These are phyloP conservation scores for Drosophila varians DNA, from an alignment of 1,140 invertebrate species.

Conservation along the genomic window DNA sequence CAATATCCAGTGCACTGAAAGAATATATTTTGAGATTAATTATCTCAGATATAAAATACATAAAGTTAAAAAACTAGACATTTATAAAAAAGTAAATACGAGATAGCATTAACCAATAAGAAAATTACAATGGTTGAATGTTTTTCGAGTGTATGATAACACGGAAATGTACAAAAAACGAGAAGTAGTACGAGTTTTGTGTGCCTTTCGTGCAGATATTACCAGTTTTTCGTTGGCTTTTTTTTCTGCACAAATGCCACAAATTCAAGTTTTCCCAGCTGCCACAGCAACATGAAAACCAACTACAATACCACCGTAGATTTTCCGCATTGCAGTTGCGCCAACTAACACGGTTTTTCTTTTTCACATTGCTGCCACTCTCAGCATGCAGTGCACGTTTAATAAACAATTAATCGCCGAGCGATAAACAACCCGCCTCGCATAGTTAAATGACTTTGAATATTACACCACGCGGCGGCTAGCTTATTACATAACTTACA, in stretches of 20 bases:
- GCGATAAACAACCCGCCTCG: conserved; percentile 60
- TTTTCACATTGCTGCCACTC: conserved; percentile 19
- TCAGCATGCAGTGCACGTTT: conserved; percentile 63
- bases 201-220: conserved; percentile 56
- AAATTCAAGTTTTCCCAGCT: conserved; percentile 69
- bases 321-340: conserved; percentile 74
- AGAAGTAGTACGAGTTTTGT: conserved; percentile 50
- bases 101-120: background rate
- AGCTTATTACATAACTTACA: conserved; percentile 60
- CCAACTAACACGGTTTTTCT: conserved; percentile 65
- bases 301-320: conserved; percentile 30
- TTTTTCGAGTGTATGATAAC: conserved; percentile 30
- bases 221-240: conserved; percentile 58
- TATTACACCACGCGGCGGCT: conserved; percentile 48
- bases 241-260: conserved; percentile 55
- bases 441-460: conserved; percentile 40
- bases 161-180: conserved; percentile 56
- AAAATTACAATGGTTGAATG: background rate
- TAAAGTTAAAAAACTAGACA: background rate
- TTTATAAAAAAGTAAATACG: background rate
- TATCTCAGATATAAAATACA: background rate
- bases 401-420: conserved; percentile 74
- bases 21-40: background rate
- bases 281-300: conserved; percentile 26
- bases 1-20: conserved; percentile 1